phyloP scores from a whole-genome alignment of 2,888 invertebrate genomes.

The Sisyra terminalis region DNA sequence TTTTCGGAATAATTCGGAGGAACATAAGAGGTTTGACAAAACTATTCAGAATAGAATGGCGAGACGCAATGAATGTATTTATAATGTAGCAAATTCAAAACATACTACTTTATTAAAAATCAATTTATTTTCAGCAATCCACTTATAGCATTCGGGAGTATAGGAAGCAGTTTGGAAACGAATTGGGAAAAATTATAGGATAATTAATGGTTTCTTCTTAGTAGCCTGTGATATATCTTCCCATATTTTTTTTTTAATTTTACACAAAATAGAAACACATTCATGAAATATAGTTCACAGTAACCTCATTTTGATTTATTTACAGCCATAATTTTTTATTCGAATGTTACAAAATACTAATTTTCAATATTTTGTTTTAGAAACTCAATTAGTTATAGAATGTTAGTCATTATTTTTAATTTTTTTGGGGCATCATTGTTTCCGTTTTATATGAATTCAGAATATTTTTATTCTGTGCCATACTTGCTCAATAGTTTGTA shows the following conservation, averaged over 20 bases:
- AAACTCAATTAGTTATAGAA: neutral
- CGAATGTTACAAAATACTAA: too few relatives aligned
- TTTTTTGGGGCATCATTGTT: neutral
- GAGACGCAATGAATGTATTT: constrained; percentile 30
- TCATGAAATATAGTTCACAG: too few relatives aligned
- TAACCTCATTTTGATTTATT: too few relatives aligned
- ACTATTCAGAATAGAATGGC: constrained; percentile 32
- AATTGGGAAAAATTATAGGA: constrained; percentile 5
- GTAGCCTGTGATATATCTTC: neutral
- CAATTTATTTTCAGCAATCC: neutral
- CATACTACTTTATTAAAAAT: neutral
- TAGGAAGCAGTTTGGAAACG: constrained; percentile 3
- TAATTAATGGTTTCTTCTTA: neutral
- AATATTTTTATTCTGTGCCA: constrained; percentile 1
- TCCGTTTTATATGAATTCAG: neutral
- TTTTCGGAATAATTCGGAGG: constrained; percentile 27
- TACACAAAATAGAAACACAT: too few relatives aligned
- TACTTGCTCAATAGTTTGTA: neutral
- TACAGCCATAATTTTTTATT: too few relatives aligned
- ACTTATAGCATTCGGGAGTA: constrained; percentile 2
- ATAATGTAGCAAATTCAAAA: neutral
- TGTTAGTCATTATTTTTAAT: neutral
- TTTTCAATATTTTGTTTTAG: neutral
- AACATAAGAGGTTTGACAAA: constrained; percentile 31
- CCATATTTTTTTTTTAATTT: too few relatives aligned